Base-by-base conservation (phyloP, 2,113 vertebrate species). In the Mormyrus iriodes region DNA sequence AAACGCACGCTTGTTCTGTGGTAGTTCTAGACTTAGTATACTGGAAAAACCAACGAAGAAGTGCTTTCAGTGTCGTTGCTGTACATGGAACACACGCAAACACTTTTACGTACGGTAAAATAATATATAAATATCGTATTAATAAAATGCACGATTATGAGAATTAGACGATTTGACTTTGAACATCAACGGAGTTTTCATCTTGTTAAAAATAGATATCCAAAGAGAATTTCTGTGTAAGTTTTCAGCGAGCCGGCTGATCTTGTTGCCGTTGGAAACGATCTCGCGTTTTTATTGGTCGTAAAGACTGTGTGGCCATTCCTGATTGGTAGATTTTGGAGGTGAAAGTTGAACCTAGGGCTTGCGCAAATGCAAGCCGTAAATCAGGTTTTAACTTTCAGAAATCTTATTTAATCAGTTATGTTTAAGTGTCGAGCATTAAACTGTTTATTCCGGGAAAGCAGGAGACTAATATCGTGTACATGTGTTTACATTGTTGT, bases 241-340 rank as follows among this genome's bases (percentile, higher is more conserved):
- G 86, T 21, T 90, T 88, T 90, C 91, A 88, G 44, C 13, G 76
- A 61, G 48, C 44, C 44, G 79, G 35, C 90, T 69, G 84, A 12
- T 86, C 92, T 90, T 85, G 92, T 95, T 94, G 93, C 92, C 91
- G 91, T 92, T 93, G 90, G 93, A 95, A 93, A 93, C 90, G 21
- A 27, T 13, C 42, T n/a, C 35, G 0, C 0, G 55, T 6, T 79
- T 86, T 51, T 92, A 96, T 96, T 96, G 95, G 96, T 87, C 52
- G 35, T 46, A 39, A 91, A 89, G 91, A 94, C 92, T 85, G 94
- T 96, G 96, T 96, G 96, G 95, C 96, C 90, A 92, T 90, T 31
- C 92, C 89, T 94, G 93, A 96, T 96, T 96, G 95, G 96, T 89
- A 24, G 88, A 13, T 83, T n/a, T 39, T n/a, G 31, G 58, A 39